Percentiles rank a stretch among this genome's conserved stretches.
These are phyloP conservation scores for Sandelia bainsii DNA, from an alignment of 2,797 vertebrate genomes.

Conservation along the genomic window DNA sequence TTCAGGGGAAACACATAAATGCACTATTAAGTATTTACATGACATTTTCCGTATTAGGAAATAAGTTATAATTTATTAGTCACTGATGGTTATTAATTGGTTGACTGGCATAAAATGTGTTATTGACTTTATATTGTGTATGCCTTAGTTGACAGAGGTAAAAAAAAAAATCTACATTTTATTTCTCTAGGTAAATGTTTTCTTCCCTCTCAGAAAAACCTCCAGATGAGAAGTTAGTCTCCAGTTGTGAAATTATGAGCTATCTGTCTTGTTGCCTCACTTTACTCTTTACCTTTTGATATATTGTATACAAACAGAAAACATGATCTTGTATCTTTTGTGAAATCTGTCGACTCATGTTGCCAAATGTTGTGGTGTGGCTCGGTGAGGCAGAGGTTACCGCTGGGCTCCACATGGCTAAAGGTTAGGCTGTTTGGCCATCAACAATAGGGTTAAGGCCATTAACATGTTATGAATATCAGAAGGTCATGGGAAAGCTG, in stretches of 20 bases:
- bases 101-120: background rate
- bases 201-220: constrained; percentile 17
- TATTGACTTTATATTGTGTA: background rate
- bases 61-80: background rate
- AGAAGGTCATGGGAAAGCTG: constrained; percentile 77
- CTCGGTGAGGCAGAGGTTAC: constrained; percentile 39
- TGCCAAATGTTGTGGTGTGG: constrained; percentile 57
- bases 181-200: background rate
- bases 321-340: background rate
- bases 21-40: background rate
- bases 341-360: constrained; percentile 63
- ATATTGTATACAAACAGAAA: constrained; percentile 33
- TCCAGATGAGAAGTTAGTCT: background rate
- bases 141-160: background rate
- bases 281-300: background rate
- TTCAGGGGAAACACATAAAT: constrained; percentile 4
- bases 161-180: background rate
- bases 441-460: constrained; percentile 81
- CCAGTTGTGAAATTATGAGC: background rate
- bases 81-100: background rate
- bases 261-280: background rate
- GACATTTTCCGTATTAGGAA: background rate
- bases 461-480: constrained; percentile 85
- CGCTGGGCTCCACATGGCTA: constrained; percentile 59
- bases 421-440: constrained; percentile 63